Percentiles rank a stretch among this genome's conserved stretches.
Evolutionary conservation across 2,888 invertebrate genomes (phyloP).

Genomic region (Mythimna ferrago): DNA sequence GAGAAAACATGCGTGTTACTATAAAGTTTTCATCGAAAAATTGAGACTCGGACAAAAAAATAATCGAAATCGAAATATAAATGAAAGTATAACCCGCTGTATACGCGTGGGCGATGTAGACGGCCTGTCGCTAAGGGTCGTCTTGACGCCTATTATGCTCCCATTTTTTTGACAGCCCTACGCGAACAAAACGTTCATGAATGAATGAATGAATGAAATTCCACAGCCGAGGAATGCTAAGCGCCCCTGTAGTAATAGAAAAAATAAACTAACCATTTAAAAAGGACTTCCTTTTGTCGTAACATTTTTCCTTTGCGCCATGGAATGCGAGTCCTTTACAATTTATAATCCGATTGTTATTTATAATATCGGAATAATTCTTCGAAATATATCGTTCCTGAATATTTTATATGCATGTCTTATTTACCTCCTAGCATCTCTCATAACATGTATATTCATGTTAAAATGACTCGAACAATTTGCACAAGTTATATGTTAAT

Average conservation of each 20-base stretch:
- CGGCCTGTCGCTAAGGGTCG: constrained; percentile 85
- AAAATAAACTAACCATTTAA: constrained; percentile 70
- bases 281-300: constrained; percentile 80
- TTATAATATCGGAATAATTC: constrained; percentile 46
- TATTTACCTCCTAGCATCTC: constrained; percentile 21
- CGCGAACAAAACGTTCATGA: constrained; percentile 80
- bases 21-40: too few relatives aligned
- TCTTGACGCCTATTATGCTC: constrained; percentile 71
- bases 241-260: constrained; percentile 82
- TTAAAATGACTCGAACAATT: constrained; percentile 46
- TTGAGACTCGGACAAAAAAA: too few relatives aligned
- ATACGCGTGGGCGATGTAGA: constrained; percentile 78
- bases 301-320: constrained; percentile 70
- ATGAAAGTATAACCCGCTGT: constrained; percentile 71
- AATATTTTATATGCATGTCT: constrained; percentile 8
- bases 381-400: constrained; percentile 14
- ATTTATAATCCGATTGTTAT: constrained; percentile 48
- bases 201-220: constrained; percentile 87
- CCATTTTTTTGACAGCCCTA: constrained; percentile 76
- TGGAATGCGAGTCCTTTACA: constrained; percentile 67
- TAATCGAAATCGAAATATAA: background rate
- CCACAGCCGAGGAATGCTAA: constrained; percentile 76
- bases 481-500: constrained; percentile 57
- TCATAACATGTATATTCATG: constrained; percentile 49
- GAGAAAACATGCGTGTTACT: too few relatives aligned